Base-by-base conservation (phyloP, 2,888 invertebrate genomes). In the Aspidapion aeneum region DNA sequence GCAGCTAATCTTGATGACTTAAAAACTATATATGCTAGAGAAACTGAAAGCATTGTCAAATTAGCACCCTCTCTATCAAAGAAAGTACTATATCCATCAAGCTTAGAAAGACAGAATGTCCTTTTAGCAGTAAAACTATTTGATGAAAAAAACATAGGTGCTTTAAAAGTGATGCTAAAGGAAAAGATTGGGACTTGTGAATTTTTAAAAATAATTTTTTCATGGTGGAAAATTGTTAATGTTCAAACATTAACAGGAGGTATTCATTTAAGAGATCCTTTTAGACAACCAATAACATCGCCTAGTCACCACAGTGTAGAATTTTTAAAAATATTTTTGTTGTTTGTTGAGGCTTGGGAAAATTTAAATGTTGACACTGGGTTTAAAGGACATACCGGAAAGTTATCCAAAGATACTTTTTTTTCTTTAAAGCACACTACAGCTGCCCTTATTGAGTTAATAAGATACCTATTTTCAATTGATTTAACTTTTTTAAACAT, bases 201-300 rank as follows among this genome's bases (percentile, higher is more conserved):
- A 22, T 57, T 22, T 18, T 5, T 57, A 2, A 59, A 51, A 21
- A n/a, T 59, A 54, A 62, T 62, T 22, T 52, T 54, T 16, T 58
- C 58, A 1, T 62, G 62, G 62, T 59, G 62, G 62, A 59, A 62
- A 62, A 52, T 62, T 18, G 62, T 62, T 1, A 62, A 62, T 54
- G 58, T 58, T 52, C 51, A 62, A 55, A 58, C 62, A 12, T 2
- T 35, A 20, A 58, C 51, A 16, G 58, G 58, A 62, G 58, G 58
- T 22, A 19, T 22, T 18, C 62, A 35, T 48, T 57, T 57, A 21
- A 12, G 35, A 22, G 20, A 21, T 3, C n/a, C 21, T n/a, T 22
- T 21, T 20, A 17, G 21, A 55, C 5, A 18, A 55, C 21, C 58
- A 22, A 57, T n/a, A 21, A 17, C 58, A 2, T 52, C 58, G 16